Evolutionary conservation across 2,797 vertebrate species (phyloP).

Genomic region (Amblyraja radiata): DNA sequence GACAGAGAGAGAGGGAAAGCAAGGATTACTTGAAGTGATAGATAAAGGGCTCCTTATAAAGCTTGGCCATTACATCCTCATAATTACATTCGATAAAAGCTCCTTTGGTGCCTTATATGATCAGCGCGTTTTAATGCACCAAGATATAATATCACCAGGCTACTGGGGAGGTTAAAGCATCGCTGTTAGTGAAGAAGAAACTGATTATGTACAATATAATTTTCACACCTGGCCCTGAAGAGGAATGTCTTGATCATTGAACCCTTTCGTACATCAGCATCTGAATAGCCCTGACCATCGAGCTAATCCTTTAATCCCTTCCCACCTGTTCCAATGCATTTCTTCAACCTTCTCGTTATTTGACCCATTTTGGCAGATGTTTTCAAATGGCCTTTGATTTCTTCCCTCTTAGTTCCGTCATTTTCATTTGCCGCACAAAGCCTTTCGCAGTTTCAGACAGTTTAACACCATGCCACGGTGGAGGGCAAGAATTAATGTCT

Average conservation of each 20-base stretch:
- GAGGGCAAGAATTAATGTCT: background rate
- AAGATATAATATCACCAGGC: background rate
- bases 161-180: background rate
- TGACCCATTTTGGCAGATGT: constrained; percentile 6
- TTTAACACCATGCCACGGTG: background rate
- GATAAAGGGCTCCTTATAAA: no score
- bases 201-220: background rate
- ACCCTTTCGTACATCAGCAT: background rate
- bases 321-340: constrained; percentile 13
- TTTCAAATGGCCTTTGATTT: constrained; percentile 10
- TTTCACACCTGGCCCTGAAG: constrained; percentile 13
- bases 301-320: constrained; percentile 18
- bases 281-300: background rate
- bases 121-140: background rate
- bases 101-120: background rate
- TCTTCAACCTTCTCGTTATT: constrained; percentile 17
- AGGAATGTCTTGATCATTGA: background rate
- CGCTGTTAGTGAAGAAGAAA: background rate
- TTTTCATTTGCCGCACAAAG: background rate
- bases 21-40: no score
- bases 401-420: background rate
- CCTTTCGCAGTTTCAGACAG: background rate
- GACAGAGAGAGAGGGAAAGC: no score
- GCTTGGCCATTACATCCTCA: no score
- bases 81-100: no score